A percentile compares a stretch with the other conserved stretches of the same genome.
Conservation (phyloP, 1,140 invertebrate genomes). For the Phymorhynchus buccinoides region DNA sequence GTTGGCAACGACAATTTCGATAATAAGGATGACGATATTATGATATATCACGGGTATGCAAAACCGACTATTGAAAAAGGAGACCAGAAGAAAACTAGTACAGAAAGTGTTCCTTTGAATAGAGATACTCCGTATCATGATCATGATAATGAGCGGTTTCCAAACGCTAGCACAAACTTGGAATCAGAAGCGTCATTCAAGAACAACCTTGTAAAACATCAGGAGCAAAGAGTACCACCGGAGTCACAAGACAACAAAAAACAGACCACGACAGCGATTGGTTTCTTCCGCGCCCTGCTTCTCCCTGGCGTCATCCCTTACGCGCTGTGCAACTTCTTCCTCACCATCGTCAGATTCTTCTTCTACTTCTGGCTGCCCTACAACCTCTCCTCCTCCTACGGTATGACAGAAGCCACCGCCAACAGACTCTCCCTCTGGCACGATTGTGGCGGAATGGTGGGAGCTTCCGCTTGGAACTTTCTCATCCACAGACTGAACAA, state of each 20-base stretch:
- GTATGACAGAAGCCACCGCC: conserved; percentile 72
- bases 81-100: not conserved
- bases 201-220: not conserved
- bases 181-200: not conserved
- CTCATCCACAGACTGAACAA: conserved; percentile 57
- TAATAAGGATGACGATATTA: too few species aligned
- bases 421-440: conserved; percentile 76
- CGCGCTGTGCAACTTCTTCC: conserved; percentile 75
- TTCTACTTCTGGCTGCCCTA: conserved; percentile 77
- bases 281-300: conserved; percentile 71
- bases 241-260: not conserved
- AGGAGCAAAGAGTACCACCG: too few species aligned
- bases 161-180: not conserved
- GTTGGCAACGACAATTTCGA: too few species aligned
- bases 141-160: not conserved
- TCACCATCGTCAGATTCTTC: conserved; percentile 76
- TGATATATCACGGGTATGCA: too few species aligned
- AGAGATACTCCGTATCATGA: too few species aligned
- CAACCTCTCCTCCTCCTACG: conserved; percentile 72
- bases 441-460: conserved; percentile 75
- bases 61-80: not conserved
- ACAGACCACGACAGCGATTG: conserved; percentile 52
- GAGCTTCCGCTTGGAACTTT: conserved; percentile 64
- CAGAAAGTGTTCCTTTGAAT: too few species aligned
- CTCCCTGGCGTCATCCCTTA: conserved; percentile 75